A percentile compares a stretch with the other conserved stretches of the same genome.
phyloP scores from a whole-genome alignment of 2,888 invertebrate species.

The Calameuta filiformis region DNA sequence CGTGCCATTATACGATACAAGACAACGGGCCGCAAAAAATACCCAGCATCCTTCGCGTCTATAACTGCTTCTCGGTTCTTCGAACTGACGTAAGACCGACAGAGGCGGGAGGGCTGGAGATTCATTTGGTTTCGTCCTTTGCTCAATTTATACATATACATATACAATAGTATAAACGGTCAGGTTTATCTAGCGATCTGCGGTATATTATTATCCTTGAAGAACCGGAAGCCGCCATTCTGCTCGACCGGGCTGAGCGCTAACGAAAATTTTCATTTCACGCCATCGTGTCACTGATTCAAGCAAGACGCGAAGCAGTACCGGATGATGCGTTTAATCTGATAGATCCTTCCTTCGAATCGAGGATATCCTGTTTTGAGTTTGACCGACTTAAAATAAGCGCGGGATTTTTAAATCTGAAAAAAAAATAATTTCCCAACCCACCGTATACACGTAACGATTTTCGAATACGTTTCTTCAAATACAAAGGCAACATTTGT shows the following conservation, averaged over 20 bases:
- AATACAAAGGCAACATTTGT: not conserved
- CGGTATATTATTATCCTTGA: not conserved
- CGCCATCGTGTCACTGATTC: not conserved
- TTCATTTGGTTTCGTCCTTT: constrained; percentile 1
- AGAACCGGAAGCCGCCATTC: not conserved
- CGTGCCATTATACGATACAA: constrained; percentile 60
- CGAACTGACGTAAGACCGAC: constrained; percentile 17
- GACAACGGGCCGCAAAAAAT: constrained; percentile 46
- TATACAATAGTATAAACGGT: not conserved
- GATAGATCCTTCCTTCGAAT: not conserved
- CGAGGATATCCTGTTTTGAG: not conserved
- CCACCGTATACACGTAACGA: not conserved
- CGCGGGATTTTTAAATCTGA: not conserved
- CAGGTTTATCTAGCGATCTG: not conserved
- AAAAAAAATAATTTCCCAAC: not conserved
- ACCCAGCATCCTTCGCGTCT: constrained; percentile 45
- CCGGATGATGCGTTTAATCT: not conserved
- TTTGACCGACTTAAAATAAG: not conserved
- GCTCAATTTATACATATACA: constrained; percentile 6
- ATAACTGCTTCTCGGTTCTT: constrained; percentile 28
- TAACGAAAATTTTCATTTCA: not conserved
- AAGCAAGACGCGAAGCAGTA: not conserved
- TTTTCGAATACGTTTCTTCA: not conserved
- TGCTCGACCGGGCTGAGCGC: not conserved
- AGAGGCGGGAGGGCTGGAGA: not conserved